phyloP scores from a whole-genome alignment of 2,888 invertebrate species.

The Trypoxylon attenuatum region DNA sequence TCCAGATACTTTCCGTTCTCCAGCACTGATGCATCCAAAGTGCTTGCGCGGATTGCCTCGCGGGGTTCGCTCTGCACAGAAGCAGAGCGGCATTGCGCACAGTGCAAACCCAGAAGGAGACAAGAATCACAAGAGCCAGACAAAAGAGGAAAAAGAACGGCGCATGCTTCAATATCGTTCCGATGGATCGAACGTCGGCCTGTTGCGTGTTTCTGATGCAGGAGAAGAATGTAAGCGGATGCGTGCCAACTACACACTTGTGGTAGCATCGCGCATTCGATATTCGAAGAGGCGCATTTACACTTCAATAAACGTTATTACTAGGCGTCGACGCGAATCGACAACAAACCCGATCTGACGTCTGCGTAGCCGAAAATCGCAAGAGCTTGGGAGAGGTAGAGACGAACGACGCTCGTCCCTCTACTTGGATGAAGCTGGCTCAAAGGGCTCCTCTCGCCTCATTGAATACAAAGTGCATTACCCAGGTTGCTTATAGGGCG shows the following conservation, averaged over 20 bases:
- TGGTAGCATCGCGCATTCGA: conserved; percentile 42
- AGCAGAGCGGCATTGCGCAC: conserved; percentile 24
- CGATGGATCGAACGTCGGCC: conserved; percentile 31
- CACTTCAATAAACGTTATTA: conserved; percentile 66
- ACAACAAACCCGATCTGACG: conserved; percentile 48
- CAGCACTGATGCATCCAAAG: background rate
- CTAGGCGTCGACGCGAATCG: conserved; percentile 61
- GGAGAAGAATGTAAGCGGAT: background rate
- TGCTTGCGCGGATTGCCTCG: conserved; percentile 23
- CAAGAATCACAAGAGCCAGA: conserved; percentile 12
- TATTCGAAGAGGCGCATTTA: conserved; percentile 59
- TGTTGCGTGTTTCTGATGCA: conserved; percentile 21
- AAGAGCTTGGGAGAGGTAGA: background rate
- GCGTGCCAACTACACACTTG: background rate
- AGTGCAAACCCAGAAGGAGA: conserved; percentile 15
- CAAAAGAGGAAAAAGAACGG: background rate
- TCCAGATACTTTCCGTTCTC: conserved; percentile 14
- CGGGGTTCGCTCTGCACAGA: conserved; percentile 12
- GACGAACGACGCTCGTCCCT: background rate
- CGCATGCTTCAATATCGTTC: conserved; percentile 17
- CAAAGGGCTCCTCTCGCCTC: conserved; percentile 25
- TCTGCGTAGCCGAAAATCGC: background rate
- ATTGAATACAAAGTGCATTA: conserved; percentile 50
- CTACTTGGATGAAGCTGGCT: background rate
- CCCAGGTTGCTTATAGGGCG: conserved; percentile 11